Percentiles rank a stretch among this genome's conserved stretches.
Conservation (phyloP, 2,113 vertebrate genomes). For the Larimichthys crocea region DNA sequence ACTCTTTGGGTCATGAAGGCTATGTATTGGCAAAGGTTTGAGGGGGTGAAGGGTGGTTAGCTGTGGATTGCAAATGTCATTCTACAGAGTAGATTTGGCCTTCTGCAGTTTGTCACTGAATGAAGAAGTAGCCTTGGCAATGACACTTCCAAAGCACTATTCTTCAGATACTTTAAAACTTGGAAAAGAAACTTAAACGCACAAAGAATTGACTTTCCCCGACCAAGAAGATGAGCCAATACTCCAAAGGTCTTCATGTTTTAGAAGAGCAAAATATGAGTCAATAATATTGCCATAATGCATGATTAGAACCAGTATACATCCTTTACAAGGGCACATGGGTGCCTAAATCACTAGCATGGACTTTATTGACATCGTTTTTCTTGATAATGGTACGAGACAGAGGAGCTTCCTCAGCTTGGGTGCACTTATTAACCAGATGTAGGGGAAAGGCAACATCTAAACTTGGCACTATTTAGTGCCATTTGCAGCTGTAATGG, state of each 20-base stretch:
- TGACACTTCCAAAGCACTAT: constrained; percentile 50
- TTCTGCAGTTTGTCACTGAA: constrained; percentile 39
- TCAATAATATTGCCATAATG: constrained; percentile 71
- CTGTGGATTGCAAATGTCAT: constrained; percentile 11
- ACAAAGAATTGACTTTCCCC: constrained; percentile 22
- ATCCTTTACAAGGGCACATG: constrained; percentile 64
- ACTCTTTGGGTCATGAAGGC: constrained; percentile 52
- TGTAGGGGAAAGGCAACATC: constrained; percentile 38
- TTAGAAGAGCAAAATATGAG: constrained; percentile 56
- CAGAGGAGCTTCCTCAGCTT: constrained; percentile 62
- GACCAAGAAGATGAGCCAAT: constrained; percentile 31
- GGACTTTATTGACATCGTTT: constrained; percentile 72
- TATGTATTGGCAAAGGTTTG: constrained; percentile 51
- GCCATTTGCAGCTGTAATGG: constrained; percentile 51
- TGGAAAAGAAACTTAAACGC: constrained; percentile 8
- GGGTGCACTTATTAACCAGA: constrained; percentile 68
- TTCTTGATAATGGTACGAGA: constrained; percentile 68
- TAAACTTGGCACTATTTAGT: constrained; percentile 61
- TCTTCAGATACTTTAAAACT: constrained; percentile 43
- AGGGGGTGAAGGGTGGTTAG: background rate
- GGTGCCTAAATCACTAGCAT: constrained; percentile 51
- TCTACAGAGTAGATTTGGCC: constrained; percentile 22
- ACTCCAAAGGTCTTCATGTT: constrained; percentile 33
- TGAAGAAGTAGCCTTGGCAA: constrained; percentile 36
- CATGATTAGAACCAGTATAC: constrained; percentile 63